These are phyloP conservation scores for Machimus atricapillus DNA, from an alignment of 2,888 invertebrate genomes.

Conservation along the genomic window DNA sequence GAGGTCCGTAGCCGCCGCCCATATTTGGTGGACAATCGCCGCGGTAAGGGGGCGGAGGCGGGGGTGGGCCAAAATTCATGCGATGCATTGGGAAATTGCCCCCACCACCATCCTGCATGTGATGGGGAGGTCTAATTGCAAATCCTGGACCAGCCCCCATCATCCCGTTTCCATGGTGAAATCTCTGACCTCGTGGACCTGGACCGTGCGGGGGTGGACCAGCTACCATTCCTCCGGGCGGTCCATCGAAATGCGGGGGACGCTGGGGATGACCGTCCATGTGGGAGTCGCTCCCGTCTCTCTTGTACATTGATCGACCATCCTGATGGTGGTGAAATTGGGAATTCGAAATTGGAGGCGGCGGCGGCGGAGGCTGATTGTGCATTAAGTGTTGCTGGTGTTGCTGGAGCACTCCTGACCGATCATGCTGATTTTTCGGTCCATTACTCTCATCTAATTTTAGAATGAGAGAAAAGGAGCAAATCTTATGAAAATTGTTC, in stretches of 20 bases:
- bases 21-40: conserved; percentile 33
- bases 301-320: conserved; percentile 40
- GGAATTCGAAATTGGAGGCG: not conserved
- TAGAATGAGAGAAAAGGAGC: conserved; percentile 1
- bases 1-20: conserved; percentile 36
- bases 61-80: conserved; percentile 45
- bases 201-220: not conserved
- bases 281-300: conserved; percentile 41
- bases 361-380: conserved; percentile 8
- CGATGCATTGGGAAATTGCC: conserved; percentile 44
- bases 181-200: not conserved
- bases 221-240: not conserved
- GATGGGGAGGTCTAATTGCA: conserved; percentile 31
- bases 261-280: conserved; percentile 18
- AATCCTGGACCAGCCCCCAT: conserved; percentile 37
- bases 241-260: conserved; percentile 26
- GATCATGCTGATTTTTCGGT: conserved; percentile 18
- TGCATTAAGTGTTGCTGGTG: conserved; percentile 20
- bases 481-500: not conserved
- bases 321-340: conserved; percentile 25
- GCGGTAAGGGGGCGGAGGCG: conserved; percentile 44
- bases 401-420: not conserved
- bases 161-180: conserved; percentile 29
- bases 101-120: not conserved
- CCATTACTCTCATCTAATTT: conserved; percentile 43